Conservation (phyloP, 2,797 vertebrate species). For the Antrozous pallidus region DNA sequence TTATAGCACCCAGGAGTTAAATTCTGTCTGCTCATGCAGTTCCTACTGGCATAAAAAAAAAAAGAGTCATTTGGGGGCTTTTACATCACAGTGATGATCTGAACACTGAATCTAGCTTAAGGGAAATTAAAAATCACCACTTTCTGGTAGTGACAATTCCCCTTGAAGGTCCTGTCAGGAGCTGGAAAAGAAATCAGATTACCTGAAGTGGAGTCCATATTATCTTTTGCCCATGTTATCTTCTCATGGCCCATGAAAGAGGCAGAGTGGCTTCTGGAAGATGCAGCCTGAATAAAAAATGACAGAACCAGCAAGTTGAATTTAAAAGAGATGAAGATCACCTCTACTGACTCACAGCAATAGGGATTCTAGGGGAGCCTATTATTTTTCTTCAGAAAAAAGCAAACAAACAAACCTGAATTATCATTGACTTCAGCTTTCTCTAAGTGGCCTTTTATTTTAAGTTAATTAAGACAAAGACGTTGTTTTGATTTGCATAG, state of each 20-base stretch:
- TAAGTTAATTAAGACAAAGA: background rate
- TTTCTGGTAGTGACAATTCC: slow-evolving; percentile 5
- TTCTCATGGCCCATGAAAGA: background rate
- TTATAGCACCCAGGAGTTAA: background rate
- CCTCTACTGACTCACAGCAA: background rate
- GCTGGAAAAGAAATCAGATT: slow-evolving; percentile 1
- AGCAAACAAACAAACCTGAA: background rate
- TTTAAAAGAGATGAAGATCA: background rate
- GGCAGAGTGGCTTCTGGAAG: background rate
- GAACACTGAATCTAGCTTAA: background rate
- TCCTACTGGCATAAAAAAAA: background rate
- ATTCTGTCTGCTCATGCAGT: background rate
- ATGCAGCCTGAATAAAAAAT: slow-evolving; percentile 3
- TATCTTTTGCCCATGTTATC: background rate
- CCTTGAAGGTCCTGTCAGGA: background rate
- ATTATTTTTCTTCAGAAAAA: background rate
- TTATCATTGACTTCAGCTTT: background rate
- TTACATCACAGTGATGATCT: background rate
- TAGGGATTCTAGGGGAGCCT: background rate
- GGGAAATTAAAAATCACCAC: slow-evolving; percentile 48
- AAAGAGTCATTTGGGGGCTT: background rate
- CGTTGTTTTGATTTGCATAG: background rate
- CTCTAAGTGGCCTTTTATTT: slow-evolving; percentile 5
- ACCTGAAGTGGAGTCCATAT: background rate
- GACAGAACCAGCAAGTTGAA: background rate